Evolutionary conservation across 2,888 invertebrate genomes (phyloP).

Genomic region (Orthosia incerta): DNA sequence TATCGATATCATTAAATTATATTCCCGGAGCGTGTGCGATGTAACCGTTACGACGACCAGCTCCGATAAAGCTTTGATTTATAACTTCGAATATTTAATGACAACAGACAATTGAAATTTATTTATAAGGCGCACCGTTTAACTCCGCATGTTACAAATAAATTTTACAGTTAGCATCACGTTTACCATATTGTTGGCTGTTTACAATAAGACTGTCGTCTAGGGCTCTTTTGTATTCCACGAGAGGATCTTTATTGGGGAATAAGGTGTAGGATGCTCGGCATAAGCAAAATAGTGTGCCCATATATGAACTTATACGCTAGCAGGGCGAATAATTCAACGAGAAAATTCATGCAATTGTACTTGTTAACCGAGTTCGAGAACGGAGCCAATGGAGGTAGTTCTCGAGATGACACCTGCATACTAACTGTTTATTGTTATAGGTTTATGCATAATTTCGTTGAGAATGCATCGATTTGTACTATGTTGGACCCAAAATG

Average conservation of each 20-base stretch:
- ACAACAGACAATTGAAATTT: conserved; percentile 90
- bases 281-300: conserved; percentile 69
- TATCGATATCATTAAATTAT: conserved; percentile 87
- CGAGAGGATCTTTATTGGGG: conserved; percentile 74
- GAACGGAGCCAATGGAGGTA: conserved; percentile 44
- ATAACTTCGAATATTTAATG: conserved; percentile 88
- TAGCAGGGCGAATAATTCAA: conserved; percentile 70
- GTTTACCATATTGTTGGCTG: conserved; percentile 82
- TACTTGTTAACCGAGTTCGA: conserved; percentile 66
- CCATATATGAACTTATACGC: conserved; percentile 69
- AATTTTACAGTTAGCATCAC: conserved; percentile 85
- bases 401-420: conserved; percentile 55
- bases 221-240: conserved; percentile 83
- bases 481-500: conserved; percentile 18
- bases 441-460: conserved; percentile 34
- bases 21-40: conserved; percentile 83
- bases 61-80: conserved; percentile 89
- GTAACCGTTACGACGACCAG: conserved; percentile 83
- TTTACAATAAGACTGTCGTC: conserved; percentile 80
- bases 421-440: conserved; percentile 53
- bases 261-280: conserved; percentile 71
- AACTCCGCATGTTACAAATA: conserved; percentile 83
- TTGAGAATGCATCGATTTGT: conserved; percentile 36
- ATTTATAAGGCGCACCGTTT: conserved; percentile 87
- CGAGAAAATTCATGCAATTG: conserved; percentile 67